These are phyloP conservation scores for Synergus itoensis DNA, from an alignment of 2,888 invertebrate species.

Conservation along the genomic window DNA sequence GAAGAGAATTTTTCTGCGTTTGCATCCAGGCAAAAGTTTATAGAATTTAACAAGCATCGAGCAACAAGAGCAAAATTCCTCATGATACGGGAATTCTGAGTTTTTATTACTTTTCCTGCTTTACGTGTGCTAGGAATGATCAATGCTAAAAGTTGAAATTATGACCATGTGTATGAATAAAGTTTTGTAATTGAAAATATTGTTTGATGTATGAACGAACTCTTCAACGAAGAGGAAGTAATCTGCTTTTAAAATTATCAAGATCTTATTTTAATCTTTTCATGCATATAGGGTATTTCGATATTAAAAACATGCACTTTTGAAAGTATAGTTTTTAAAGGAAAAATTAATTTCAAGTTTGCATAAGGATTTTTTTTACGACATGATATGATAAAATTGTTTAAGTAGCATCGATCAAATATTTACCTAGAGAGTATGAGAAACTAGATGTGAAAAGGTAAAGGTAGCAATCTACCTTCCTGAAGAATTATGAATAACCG, in stretches of 20 bases:
- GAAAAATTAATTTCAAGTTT: no score
- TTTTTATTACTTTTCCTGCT: slow-evolving; percentile 3
- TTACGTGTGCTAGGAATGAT: background rate
- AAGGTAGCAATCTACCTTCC: slow-evolving; percentile 27
- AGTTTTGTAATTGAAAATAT: background rate
- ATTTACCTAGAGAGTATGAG: background rate
- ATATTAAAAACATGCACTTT: no score
- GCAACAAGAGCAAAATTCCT: background rate
- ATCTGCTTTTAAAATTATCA: background rate
- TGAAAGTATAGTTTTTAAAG: no score
- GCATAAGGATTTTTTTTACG: no score
- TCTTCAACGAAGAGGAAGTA: background rate
- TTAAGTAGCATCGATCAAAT: background rate
- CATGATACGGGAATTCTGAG: background rate
- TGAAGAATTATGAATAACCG: slow-evolving; percentile 48
- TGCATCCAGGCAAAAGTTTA: background rate
- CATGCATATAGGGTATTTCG: background rate
- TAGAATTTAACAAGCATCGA: background rate
- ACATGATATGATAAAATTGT: background rate
- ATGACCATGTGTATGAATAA: background rate
- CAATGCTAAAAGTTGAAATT: background rate
- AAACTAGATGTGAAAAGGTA: background rate
- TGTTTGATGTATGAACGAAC: background rate
- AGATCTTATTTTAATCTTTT: background rate
- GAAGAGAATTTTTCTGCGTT: no score